These are phyloP conservation scores for Subacronicta megacephala DNA, from an alignment of 2,888 invertebrate species.

Conservation along the genomic window DNA sequence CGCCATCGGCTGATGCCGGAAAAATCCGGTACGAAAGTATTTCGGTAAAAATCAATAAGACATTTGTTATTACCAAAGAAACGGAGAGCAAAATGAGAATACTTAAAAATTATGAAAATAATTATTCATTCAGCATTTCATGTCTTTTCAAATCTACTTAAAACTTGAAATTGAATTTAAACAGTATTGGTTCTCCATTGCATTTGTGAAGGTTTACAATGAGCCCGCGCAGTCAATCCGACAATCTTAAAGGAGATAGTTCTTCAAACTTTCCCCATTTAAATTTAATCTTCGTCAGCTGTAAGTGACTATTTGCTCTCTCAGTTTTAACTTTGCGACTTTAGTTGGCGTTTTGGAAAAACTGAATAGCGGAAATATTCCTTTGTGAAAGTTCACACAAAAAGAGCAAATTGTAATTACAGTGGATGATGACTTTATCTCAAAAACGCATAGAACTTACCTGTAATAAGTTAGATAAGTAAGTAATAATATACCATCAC, in stretches of 20 bases:
- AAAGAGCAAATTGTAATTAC: no score
- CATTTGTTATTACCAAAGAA: no score
- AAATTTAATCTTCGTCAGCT: slow-evolving; percentile 56
- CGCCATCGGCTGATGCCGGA: no score
- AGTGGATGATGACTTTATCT: no score
- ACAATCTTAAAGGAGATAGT: slow-evolving; percentile 45
- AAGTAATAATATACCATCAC: no score
- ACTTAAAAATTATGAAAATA: no score
- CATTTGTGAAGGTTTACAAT: slow-evolving; percentile 22
- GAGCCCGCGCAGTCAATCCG: slow-evolving; percentile 37
- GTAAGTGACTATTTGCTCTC: slow-evolving; percentile 46
- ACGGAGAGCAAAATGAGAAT: no score
- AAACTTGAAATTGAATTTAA: slow-evolving; percentile 36
- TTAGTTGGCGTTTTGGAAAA: slow-evolving; percentile 40
- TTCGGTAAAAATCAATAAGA: no score
- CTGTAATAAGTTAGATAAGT: no score
- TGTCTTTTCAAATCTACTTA: slow-evolving; percentile 3
- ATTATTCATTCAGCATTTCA: no score
- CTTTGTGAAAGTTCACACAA: slow-evolving; percentile 8
- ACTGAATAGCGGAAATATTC: slow-evolving; percentile 34
- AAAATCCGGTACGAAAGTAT: no score
- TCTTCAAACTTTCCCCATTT: slow-evolving; percentile 48
- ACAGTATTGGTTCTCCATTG: slow-evolving; percentile 25
- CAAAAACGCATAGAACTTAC: no score
- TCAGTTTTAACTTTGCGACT: slow-evolving; percentile 40